Evolutionary conservation across 2,888 invertebrate species (phyloP), one percentile per base, ranked within the genome.

Genomic region (Pogonocherus hispidulus): DNA sequence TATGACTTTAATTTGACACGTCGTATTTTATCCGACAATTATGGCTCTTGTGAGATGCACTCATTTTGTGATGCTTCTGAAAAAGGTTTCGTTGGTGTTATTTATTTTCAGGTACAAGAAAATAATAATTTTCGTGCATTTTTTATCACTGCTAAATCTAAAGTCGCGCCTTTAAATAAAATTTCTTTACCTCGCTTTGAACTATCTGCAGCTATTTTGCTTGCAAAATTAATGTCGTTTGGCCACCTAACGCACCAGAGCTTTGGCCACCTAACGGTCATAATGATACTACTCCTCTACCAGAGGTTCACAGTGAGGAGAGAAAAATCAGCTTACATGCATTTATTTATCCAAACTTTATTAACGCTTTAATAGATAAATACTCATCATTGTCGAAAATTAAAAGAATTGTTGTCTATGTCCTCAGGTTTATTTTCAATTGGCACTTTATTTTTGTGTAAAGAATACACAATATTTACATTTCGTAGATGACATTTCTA

Each of bases 371-470:
- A 11, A 56, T 68, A 9, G n/a, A 44, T 3, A 63, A n/a, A 27
- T 65, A 41, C 56, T 69, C 60, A 14, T 57, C 19, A 23, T 44
- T 67, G 20, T 19, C 1, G 6, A 67, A 67, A 55, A 27, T 67
- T 23, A 23, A 62, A 55, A 52, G 54, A 3, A 57, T 59, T 14
- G 23, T 22, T 8, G 57, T 35, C 1, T 63, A 67, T 52, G 23
- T 18, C 18, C 9, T 49, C 19, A 16, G 63, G 14, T 63, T 67
- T 23, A 67, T 27, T 8, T 27, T 27, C 27, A 49, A 35, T 22
- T 19, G 14, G 19, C 46, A 4, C 41, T 52, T n/a, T n/a, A 55
- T 16, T 19, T 23, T 6, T 35, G 51, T 32, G 18, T 63, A 8
- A 57, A 59, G 16, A 20, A 52, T 23, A 59, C 63, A 8, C 63